phyloP scores from a whole-genome alignment of 2,113 vertebrate species.

The Silurus glanis region DNA sequence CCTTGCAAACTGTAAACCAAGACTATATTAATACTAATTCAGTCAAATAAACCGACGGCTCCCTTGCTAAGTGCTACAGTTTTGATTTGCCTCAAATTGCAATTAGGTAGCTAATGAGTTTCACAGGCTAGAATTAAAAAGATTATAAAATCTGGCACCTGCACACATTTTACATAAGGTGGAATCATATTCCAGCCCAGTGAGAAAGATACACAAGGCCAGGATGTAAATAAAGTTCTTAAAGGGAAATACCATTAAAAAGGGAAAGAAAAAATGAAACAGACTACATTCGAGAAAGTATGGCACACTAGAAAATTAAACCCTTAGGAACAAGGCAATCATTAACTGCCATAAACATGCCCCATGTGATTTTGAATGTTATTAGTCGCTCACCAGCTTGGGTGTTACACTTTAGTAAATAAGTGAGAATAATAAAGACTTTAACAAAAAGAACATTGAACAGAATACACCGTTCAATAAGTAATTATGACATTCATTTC shows the following conservation, averaged over 20 bases:
- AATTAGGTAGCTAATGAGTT: constrained; percentile 17
- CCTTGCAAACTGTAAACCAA: background rate
- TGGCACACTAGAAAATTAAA: background rate
- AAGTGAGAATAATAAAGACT: background rate
- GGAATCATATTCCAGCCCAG: background rate
- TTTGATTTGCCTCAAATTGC: constrained; percentile 23
- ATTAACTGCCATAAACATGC: background rate
- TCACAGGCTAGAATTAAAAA: background rate
- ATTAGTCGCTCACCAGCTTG: background rate
- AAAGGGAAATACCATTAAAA: background rate
- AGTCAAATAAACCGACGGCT: background rate
- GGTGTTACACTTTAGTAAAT: background rate
- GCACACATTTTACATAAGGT: background rate
- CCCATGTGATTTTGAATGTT: background rate
- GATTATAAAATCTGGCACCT: background rate
- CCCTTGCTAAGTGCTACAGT: background rate
- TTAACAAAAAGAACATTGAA: background rate
- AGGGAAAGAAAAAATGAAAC: background rate
- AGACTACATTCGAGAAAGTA: background rate
- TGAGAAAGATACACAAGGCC: background rate
- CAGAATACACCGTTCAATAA: background rate
- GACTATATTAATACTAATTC: background rate
- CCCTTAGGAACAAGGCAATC: background rate
- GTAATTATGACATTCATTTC: background rate
- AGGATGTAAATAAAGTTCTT: background rate